Percentiles rank a stretch among this genome's conserved stretches.
These are phyloP conservation scores for Melanocharis versteri DNA, from an alignment of 2,113 vertebrate species.

Conservation along the genomic window DNA sequence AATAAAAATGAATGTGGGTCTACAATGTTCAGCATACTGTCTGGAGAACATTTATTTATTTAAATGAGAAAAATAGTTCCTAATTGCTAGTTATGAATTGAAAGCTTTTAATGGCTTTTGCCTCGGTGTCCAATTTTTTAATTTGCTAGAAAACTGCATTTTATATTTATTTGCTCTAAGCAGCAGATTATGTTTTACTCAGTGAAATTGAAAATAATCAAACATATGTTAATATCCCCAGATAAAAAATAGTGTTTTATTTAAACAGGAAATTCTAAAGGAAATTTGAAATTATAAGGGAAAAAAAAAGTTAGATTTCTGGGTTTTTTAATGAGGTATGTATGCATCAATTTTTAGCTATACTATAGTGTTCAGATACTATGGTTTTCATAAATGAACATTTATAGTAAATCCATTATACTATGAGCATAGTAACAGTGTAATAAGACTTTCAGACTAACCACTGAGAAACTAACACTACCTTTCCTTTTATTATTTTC, in stretches of 20 bases:
- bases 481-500: not conserved
- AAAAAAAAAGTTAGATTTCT: not conserved
- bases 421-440: not conserved
- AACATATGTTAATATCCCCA: not conserved
- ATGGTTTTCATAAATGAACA: not conserved
- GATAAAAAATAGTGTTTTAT: not conserved
- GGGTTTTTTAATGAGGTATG: fast-evolving
- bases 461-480: not conserved
- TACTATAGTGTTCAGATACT: not conserved
- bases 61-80: not conserved
- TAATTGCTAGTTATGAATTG: not conserved
- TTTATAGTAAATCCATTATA: not conserved
- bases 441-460: constrained; percentile 2
- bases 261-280: not conserved
- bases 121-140: not conserved
- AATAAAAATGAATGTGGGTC: not conserved
- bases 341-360: not conserved
- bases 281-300: not conserved
- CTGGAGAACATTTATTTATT: not conserved
- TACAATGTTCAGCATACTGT: not conserved
- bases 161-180: not conserved
- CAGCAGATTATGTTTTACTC: not conserved
- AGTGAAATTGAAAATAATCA: not conserved
- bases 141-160: not conserved
- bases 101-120: not conserved